Percentiles rank a stretch among this genome's conserved stretches.
Conservation (phyloP, 2,888 invertebrate genomes). For the Xestoiulus laeticollis region DNA sequence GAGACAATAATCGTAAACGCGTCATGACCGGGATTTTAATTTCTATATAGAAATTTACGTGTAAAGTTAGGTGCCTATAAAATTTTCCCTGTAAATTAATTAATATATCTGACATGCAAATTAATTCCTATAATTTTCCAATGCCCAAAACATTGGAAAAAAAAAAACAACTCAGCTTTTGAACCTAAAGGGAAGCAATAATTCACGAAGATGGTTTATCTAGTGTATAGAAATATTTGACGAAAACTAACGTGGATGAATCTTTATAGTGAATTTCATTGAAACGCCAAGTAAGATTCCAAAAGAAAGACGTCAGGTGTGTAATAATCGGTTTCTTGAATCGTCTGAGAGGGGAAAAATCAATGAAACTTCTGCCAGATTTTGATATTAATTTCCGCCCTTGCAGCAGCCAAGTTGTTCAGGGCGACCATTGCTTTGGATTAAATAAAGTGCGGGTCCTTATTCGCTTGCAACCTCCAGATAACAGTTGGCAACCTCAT, state of each 20-base stretch:
- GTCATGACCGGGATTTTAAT: slow-evolving; percentile 6
- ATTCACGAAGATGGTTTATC: not conserved
- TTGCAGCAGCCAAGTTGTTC: not conserved
- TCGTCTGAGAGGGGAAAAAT: not conserved
- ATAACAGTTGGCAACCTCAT: slow-evolving; percentile 34
- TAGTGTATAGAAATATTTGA: not conserved
- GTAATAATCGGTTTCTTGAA: not conserved
- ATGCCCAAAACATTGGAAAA: not conserved
- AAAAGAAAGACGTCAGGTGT: not conserved
- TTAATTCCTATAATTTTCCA: not conserved
- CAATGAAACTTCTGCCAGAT: slow-evolving; percentile 1
- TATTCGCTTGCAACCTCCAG: not conserved
- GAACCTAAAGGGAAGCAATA: not conserved
- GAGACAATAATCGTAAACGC: slow-evolving; percentile 2
- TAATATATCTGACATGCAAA: not conserved
- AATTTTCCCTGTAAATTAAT: not conserved
- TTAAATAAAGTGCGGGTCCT: not conserved
- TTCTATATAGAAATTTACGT: not conserved
- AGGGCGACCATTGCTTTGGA: not conserved
- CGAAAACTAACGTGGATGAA: not conserved
- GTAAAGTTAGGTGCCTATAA: not conserved
- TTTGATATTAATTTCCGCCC: not conserved
- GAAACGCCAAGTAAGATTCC: not conserved
- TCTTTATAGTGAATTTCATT: not conserved
- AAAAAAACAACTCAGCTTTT: not conserved